Evolutionary conservation across 1,140 invertebrate species (phyloP).

Genomic region (Drosophila busckii): DNA sequence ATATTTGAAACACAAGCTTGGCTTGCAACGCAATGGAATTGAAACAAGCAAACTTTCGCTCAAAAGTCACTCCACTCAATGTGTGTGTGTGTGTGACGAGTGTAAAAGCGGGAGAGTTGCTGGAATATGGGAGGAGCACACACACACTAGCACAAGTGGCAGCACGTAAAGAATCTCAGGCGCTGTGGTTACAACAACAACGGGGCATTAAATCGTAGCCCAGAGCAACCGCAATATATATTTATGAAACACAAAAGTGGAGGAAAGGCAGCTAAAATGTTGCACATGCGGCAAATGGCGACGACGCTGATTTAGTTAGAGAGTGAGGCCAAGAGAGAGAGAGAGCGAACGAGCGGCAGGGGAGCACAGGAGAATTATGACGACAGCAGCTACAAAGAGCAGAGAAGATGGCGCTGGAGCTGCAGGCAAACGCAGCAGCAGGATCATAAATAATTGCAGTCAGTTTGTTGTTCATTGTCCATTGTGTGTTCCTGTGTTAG

Average conservation of each 20-base stretch:
- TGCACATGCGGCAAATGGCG: constrained; percentile 53
- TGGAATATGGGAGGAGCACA: constrained; percentile 63
- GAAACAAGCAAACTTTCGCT: constrained; percentile 53
- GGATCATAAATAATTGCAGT: constrained; percentile 72
- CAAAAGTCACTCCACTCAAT: constrained; percentile 48
- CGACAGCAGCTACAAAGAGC: constrained; percentile 23
- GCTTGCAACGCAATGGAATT: no score
- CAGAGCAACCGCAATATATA: constrained; percentile 56
- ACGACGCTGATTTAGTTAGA: constrained; percentile 51
- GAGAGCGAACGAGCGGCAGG: neutral
- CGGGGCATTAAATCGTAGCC: constrained; percentile 49
- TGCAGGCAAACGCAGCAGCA: constrained; percentile 62
- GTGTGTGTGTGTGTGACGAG: constrained; percentile 24
- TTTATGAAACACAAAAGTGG: constrained; percentile 70
- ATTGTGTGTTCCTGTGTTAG: constrained; percentile 2
- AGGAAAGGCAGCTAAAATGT: constrained; percentile 31
- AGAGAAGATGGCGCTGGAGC: constrained; percentile 50
- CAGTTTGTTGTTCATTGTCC: constrained; percentile 2
- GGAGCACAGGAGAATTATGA: constrained; percentile 20
- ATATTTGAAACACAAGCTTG: neutral
- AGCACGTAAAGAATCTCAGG: constrained; percentile 48
- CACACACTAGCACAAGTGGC: constrained; percentile 12
- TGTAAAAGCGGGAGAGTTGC: constrained; percentile 60
- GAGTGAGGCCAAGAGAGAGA: neutral
- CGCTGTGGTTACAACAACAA: constrained; percentile 33